Evolutionary conservation across 2,797 vertebrate genomes (phyloP).

Genomic region (Galagoides demidoff): DNA sequence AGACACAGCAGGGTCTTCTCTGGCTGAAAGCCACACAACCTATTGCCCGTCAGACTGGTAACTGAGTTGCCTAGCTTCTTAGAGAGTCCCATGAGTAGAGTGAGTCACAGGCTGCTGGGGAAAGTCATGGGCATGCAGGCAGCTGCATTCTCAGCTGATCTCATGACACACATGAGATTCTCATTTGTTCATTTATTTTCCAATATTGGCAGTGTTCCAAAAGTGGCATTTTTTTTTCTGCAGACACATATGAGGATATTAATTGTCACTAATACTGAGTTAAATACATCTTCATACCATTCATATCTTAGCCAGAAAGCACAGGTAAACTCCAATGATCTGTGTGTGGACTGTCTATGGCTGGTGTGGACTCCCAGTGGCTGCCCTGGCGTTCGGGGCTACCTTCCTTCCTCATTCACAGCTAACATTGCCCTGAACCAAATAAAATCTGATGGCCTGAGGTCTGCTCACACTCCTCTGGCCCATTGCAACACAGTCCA

Average conservation of each 20-base stretch:
- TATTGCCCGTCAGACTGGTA: not conserved
- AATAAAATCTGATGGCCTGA: not conserved
- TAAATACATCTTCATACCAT: not conserved
- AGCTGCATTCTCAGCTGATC: not conserved
- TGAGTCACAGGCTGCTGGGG: not conserved
- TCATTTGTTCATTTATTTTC: constrained; percentile 45
- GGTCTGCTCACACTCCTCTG: not conserved
- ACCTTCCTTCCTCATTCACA: not conserved
- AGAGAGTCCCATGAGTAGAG: not conserved
- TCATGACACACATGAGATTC: not conserved
- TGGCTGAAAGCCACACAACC: not conserved
- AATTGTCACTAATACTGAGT: not conserved
- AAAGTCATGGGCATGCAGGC: constrained; percentile 15
- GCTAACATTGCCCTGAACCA: not conserved
- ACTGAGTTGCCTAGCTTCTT: not conserved
- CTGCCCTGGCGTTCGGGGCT: not conserved
- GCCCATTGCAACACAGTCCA: not conserved
- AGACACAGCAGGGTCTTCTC: not conserved
- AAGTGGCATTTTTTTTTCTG: not conserved
- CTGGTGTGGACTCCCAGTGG: not conserved
- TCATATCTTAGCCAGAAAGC: not conserved
- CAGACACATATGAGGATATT: not conserved
- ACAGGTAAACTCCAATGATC: not conserved
- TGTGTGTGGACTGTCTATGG: too few relatives aligned
- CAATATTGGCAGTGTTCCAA: not conserved